Percentiles rank a stretch among this genome's conserved stretches.
Evolutionary conservation across 2,113 vertebrate genomes (phyloP).

Genomic region (Nibea coibor): DNA sequence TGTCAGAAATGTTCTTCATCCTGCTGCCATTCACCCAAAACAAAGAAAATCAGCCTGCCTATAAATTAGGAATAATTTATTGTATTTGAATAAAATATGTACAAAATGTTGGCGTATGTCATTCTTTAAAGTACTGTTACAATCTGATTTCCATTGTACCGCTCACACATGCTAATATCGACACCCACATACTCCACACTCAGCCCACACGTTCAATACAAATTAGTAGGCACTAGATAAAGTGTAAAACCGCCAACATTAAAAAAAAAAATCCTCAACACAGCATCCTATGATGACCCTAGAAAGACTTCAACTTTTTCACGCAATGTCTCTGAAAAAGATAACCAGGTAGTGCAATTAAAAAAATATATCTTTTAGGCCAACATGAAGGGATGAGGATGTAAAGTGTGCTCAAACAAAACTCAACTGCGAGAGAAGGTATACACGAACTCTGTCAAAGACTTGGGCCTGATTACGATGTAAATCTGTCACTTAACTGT

Average conservation of each 20-base stretch:
- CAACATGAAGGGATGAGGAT: not conserved
- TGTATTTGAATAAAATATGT: not conserved
- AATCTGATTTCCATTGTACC: constrained; percentile 13
- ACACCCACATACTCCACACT: constrained; percentile 13
- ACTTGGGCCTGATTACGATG: not conserved
- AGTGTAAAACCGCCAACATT: constrained; percentile 1
- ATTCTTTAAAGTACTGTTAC: not conserved
- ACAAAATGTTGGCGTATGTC: not conserved
- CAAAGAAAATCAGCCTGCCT: not conserved
- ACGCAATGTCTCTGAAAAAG: not conserved
- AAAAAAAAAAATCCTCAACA: constrained; percentile 6
- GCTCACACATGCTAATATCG: constrained; percentile 28
- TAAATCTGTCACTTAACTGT: no score
- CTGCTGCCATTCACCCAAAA: not conserved
- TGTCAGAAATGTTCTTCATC: not conserved
- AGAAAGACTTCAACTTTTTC: not conserved
- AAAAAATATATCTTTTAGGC: not conserved
- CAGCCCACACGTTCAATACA: constrained; percentile 28
- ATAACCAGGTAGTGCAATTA: not conserved
- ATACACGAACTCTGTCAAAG: not conserved
- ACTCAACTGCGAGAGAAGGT: not conserved
- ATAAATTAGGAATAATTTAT: not conserved
- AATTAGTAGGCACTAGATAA: constrained; percentile 23
- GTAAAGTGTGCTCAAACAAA: not conserved
- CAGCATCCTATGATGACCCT: not conserved